A percentile compares a stretch with the other conserved stretches of the same genome.
Conservation (phyloP, 2,797 vertebrate species). For the Coilia nasus region DNA sequence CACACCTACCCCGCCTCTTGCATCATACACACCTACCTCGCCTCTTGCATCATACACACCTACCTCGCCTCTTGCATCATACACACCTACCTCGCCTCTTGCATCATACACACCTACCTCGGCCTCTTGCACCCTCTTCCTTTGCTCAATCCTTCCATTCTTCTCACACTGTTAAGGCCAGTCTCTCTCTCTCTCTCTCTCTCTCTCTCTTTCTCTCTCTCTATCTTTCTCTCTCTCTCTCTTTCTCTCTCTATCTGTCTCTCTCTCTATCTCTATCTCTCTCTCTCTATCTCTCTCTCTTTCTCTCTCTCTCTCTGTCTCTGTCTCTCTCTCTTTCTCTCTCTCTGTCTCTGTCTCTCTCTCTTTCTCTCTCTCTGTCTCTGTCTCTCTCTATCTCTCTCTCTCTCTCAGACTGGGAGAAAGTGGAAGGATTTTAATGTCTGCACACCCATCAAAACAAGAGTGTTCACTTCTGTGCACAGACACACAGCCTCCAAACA, state of each 20-base stretch:
- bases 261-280: not conserved
- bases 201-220: not conserved
- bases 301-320: not conserved
- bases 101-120: not conserved
- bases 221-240: not conserved
- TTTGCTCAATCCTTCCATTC: not conserved
- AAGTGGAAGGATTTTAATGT: not conserved
- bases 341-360: not conserved
- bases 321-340: conserved; percentile 1
- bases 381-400: not conserved
- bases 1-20: no score
- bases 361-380: not conserved
- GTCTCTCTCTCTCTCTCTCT: not conserved
- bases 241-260: not conserved
- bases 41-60: no score
- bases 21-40: no score
- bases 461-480: conserved; percentile 14
- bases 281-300: no score
- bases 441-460: not conserved
- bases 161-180: not conserved
- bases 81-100: no score
- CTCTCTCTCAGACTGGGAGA: not conserved
- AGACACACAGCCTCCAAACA: not conserved
- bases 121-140: not conserved
- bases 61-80: no score